Evolutionary conservation across 2,113 vertebrate genomes (phyloP).

Genomic region (Orientallactaga bullata): DNA sequence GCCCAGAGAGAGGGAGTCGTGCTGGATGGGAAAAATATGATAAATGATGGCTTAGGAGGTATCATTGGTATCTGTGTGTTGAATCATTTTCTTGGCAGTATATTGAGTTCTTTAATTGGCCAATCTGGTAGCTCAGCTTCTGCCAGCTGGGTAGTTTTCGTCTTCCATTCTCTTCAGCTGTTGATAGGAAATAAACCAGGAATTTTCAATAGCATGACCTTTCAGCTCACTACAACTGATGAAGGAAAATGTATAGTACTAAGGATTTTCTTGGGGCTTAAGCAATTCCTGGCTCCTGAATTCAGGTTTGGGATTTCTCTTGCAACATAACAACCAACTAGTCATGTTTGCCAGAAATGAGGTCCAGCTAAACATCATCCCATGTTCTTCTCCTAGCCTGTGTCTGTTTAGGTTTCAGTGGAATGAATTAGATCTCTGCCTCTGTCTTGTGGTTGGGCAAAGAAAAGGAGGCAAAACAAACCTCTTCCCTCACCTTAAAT

Average conservation of each 20-base stretch:
- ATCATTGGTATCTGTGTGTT: slow-evolving; percentile 59
- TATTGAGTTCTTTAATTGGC: slow-evolving; percentile 71
- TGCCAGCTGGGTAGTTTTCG: slow-evolving; percentile 64
- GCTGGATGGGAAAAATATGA: slow-evolving; percentile 57
- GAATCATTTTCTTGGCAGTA: slow-evolving; percentile 75
- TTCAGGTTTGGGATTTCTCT: slow-evolving; percentile 38
- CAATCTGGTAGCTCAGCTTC: slow-evolving; percentile 68
- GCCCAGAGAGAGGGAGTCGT: neutral
- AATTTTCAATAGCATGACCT: neutral
- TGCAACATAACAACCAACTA: neutral
- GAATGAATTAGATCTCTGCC: slow-evolving; percentile 38
- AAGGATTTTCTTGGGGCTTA: slow-evolving; percentile 31
- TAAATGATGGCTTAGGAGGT: slow-evolving; percentile 65
- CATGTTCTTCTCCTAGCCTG: neutral
- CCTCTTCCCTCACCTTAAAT: neutral
- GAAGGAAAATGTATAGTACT: neutral
- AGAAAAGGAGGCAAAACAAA: slow-evolving; percentile 30
- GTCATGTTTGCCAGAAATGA: slow-evolving; percentile 40
- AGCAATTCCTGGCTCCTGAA: neutral
- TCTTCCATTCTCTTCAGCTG: slow-evolving; percentile 36
- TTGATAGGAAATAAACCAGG: slow-evolving; percentile 30
- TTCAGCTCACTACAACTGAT: slow-evolving; percentile 20
- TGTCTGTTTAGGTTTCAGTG: slow-evolving; percentile 39
- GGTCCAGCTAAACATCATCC: slow-evolving; percentile 26
- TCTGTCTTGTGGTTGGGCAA: neutral